phyloP scores from a whole-genome alignment of 2,888 invertebrate genomes.

The Agrochola macilenta region DNA sequence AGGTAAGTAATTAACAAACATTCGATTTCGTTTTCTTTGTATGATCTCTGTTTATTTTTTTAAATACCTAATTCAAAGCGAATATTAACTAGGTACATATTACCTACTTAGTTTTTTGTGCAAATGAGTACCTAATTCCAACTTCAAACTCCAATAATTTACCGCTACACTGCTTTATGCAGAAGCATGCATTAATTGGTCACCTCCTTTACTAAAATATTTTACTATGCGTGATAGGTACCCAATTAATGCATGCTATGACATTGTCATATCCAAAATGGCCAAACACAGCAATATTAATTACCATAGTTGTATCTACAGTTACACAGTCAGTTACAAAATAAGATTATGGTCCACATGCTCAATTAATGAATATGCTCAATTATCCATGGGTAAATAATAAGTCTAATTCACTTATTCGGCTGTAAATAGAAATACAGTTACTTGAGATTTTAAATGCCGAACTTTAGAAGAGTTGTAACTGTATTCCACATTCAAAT shows the following conservation, averaged over 20 bases:
- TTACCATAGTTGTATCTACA: conserved; percentile 5
- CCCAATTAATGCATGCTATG: background rate
- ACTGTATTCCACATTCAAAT: conserved; percentile 49
- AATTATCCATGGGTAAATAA: conserved; percentile 39
- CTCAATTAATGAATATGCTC: conserved; percentile 15
- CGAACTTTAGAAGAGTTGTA: conserved; percentile 20
- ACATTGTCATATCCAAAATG: background rate
- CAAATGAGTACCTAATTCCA: background rate
- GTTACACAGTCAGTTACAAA: conserved; percentile 34
- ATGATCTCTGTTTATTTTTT: background rate
- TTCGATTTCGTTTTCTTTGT: conserved; percentile 1
- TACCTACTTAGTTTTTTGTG: background rate
- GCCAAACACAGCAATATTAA: background rate
- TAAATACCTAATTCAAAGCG: background rate
- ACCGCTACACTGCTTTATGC: background rate
- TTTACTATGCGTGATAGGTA: background rate
- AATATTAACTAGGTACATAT: background rate
- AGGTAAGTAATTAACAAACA: background rate
- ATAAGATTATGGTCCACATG: background rate
- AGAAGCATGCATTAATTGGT: background rate
- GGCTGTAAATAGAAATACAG: conserved; percentile 26
- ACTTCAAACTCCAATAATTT: background rate
- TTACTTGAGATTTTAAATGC: conserved; percentile 28
- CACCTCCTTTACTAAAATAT: background rate
- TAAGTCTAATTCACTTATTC: conserved; percentile 26